phyloP scores from a whole-genome alignment of 2,113 vertebrate genomes.

The Manacus vitellinus region DNA sequence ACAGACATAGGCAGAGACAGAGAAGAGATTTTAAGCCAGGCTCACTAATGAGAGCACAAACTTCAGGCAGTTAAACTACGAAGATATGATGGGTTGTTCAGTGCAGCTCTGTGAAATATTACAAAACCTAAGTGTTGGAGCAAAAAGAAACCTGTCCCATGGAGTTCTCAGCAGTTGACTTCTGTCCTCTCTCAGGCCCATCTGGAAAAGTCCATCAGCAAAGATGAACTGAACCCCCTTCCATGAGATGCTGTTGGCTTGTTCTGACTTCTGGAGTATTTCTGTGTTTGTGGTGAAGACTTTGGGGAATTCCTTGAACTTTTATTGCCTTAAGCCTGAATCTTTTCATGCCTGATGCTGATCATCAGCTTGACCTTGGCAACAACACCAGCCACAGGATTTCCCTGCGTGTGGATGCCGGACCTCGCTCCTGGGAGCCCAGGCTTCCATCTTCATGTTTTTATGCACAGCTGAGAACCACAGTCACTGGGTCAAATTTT shows the following conservation, averaged over 20 bases:
- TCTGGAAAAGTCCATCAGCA: neutral
- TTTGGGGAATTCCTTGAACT: slow-evolving; percentile 24
- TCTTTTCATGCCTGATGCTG: neutral
- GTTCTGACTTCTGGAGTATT: neutral
- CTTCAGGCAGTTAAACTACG: neutral
- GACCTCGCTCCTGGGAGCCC: neutral
- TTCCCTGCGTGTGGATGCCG: neutral
- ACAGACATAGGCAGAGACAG: neutral
- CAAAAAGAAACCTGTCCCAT: neutral
- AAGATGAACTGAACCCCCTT: neutral
- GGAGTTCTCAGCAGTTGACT: slow-evolving; percentile 9
- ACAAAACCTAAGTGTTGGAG: neutral
- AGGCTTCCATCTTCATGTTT: neutral
- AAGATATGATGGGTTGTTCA: neutral
- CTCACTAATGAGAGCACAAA: neutral
- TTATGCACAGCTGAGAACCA: neutral
- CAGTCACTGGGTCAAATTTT: slow-evolving; percentile 45
- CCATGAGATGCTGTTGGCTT: neutral
- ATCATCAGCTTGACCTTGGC: slow-evolving; percentile 21
- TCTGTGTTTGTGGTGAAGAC: neutral
- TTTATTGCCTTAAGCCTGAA: slow-evolving; percentile 10
- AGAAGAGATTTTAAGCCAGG: neutral
- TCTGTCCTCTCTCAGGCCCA: neutral
- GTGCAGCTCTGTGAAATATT: neutral
- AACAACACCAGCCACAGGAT: neutral